Conservation (phyloP, 2,888 invertebrate genomes). For the Hybos culiciformis region DNA sequence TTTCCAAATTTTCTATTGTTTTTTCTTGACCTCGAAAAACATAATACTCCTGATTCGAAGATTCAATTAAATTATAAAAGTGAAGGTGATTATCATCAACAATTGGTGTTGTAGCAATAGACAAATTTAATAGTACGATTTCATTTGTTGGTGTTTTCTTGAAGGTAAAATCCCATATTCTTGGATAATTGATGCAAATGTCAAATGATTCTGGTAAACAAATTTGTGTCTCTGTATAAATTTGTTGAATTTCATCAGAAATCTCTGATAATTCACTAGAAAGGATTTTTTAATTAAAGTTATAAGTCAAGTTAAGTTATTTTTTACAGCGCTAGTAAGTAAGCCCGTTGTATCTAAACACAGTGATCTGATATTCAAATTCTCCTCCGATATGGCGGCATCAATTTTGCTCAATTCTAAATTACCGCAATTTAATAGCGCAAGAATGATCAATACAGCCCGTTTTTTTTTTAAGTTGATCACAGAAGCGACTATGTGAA, state of each 20-base stretch:
- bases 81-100: constrained; percentile 4
- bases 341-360: too few relatives aligned
- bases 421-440: too few relatives aligned
- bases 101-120: constrained; percentile 16
- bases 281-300: constrained; percentile 8
- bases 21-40: background rate
- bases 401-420: too few relatives aligned
- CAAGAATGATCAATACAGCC: too few relatives aligned
- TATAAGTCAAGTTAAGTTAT: too few relatives aligned
- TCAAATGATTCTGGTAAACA: constrained; percentile 36
- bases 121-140: constrained; percentile 14
- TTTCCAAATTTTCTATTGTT: constrained; percentile 13
- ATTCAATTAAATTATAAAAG: background rate
- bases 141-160: constrained; percentile 13
- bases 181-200: constrained; percentile 24
- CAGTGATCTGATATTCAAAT: too few relatives aligned
- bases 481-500: too few relatives aligned
- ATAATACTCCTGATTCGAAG: background rate
- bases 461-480: too few relatives aligned
- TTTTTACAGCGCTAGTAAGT: too few relatives aligned
- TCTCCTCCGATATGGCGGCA: too few relatives aligned
- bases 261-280: constrained; percentile 37
- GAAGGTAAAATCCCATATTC: constrained; percentile 20
- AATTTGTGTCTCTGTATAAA: constrained; percentile 44
- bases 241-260: constrained; percentile 41